Evolutionary conservation across 2,113 vertebrate species (phyloP), one percentile per base, ranked within the genome.

Genomic region (Myanophis thanlyinensis): DNA sequence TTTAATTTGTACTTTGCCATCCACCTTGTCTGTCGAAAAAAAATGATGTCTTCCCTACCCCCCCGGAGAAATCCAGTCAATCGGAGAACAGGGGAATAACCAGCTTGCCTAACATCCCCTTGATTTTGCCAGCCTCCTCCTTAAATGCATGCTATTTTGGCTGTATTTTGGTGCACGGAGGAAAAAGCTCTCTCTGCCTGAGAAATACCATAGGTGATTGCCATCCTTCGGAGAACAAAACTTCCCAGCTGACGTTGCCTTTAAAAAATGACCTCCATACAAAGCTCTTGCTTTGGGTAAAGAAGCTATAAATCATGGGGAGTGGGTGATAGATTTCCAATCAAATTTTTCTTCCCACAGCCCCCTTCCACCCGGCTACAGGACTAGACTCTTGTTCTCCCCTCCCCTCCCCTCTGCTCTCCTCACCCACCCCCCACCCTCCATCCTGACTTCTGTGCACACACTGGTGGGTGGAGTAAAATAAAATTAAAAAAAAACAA

Each of bases 221-320:
- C 35, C 35, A 0, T 80, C 73, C 73, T 80, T 80, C 40, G 73
- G 35, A 80, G 73, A 80, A 80, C 73, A 80, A 80, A 80, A 80
- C 35, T 80, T 80, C 73, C 35, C 73, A 80, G 73, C 73, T 80
- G 73, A 80, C 18, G 73, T 80, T 80, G 73, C 35, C 35, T 80
- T 80, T 80, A 44, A 80, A 80, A 80, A 80, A 80, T 80, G 73
- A 80, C 73, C 95, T 95, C 95, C 94, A 18, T 20, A 1, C 89
- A 22, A 87, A 94, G 91, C 94, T 95, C 95, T 88, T 96, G 89
- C 91, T 95, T 91, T 91, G 95, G 94, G 90, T 95, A 92, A 96
- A 94, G 94, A 87, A 93, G 95, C 95, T 95, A 97, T 97, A 96
- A 96, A 97, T 97, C 96, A 96, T 85, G 51, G 94, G 91, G 1